Evolutionary conservation across 2,113 vertebrate species (phyloP).

Genomic region (Larimichthys polyactis): DNA sequence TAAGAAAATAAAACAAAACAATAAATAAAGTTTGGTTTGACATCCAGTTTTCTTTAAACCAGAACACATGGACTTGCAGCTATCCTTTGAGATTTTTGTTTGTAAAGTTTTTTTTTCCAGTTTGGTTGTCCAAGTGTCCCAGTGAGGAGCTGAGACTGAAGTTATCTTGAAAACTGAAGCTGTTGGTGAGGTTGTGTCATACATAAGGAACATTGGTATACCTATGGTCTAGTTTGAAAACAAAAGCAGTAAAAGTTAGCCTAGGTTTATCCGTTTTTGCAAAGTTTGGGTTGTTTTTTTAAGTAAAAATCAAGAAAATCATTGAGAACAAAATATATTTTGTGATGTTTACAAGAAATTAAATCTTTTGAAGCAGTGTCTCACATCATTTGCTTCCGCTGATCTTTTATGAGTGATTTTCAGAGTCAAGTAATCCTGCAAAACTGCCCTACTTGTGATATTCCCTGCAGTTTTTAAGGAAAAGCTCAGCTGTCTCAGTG

Average conservation of each 20-base stretch:
- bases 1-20: background rate
- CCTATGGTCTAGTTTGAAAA: background rate
- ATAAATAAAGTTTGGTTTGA: background rate
- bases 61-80: background rate
- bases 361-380: background rate
- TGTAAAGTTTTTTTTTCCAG: background rate
- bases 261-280: background rate
- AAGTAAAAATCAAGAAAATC: background rate
- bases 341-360: constrained; percentile 12
- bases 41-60: background rate
- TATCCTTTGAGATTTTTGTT: background rate
- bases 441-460: background rate
- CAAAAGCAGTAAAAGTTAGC: background rate
- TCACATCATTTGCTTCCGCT: background rate
- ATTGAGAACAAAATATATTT: constrained; percentile 23
- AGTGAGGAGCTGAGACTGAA: background rate
- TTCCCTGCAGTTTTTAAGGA: background rate
- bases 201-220: background rate
- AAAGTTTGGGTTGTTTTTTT: background rate
- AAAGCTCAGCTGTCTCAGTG: background rate
- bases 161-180: background rate
- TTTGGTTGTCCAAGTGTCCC: background rate
- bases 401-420: background rate
- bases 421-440: background rate
- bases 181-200: background rate